Percentiles rank a stretch among this genome's conserved stretches.
Evolutionary conservation across 2,113 vertebrate species (phyloP).

Genomic region (Strix aluco): DNA sequence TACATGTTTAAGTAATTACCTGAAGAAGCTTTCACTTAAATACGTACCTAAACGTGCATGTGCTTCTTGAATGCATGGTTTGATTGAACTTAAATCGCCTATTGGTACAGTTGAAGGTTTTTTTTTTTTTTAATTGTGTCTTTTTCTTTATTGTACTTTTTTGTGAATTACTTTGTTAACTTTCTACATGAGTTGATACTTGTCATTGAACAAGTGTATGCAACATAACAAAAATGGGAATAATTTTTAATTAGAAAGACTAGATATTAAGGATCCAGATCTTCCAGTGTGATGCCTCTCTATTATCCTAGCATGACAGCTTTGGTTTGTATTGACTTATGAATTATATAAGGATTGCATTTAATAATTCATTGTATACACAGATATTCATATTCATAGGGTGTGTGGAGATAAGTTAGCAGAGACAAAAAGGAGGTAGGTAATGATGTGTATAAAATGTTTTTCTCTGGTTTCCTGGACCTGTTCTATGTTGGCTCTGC

Average conservation of each 20-base stretch:
- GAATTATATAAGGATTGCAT: neutral
- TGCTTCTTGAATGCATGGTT: neutral
- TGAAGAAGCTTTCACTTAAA: neutral
- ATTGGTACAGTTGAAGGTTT: neutral
- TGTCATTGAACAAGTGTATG: neutral
- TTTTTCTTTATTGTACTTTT: neutral
- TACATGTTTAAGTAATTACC: neutral
- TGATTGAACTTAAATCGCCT: neutral
- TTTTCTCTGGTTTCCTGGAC: neutral
- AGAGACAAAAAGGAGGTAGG: neutral
- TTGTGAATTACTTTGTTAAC: neutral
- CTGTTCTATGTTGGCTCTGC: neutral
- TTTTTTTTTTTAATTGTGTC: neutral
- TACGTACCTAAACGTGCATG: neutral
- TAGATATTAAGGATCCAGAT: neutral
- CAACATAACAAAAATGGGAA: neutral
- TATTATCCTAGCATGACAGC: neutral
- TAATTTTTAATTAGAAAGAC: neutral
- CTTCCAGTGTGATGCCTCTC: neutral
- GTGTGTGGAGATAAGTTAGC: neutral
- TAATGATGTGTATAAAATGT: neutral
- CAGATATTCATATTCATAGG: neutral
- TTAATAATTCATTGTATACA: neutral
- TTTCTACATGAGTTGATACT: neutral
- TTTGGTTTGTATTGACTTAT: neutral